phyloP scores from a whole-genome alignment of 2,888 invertebrate species.

The Spisula solida region DNA sequence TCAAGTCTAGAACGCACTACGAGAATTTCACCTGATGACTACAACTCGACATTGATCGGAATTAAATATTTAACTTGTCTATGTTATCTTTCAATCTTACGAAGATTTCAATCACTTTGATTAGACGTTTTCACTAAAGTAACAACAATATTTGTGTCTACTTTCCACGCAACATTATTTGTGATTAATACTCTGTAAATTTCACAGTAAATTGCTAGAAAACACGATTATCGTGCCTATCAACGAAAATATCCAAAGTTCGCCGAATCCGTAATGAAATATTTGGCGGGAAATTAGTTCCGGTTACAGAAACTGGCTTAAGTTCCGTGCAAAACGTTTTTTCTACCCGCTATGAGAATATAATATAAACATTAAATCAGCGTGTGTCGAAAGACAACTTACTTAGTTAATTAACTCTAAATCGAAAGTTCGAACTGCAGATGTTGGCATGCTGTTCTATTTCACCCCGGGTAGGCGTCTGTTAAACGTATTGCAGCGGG shows the following conservation, averaged over 20 bases:
- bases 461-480: not conserved
- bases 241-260: not conserved
- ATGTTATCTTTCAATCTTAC: not conserved
- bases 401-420: not conserved
- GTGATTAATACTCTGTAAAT: not conserved
- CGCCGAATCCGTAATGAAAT: not conserved
- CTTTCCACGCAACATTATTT: not conserved
- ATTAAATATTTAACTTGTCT: conserved; percentile 18
- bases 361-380: not conserved
- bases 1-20: no score
- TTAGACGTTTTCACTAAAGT: not conserved
- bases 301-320: no score
- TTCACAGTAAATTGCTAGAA: not conserved
- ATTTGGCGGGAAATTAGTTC: not conserved
- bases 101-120: not conserved
- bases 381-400: not conserved
- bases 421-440: not conserved
- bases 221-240: not conserved
- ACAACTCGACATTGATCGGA: not conserved
- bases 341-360: no score
- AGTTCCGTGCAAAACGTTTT: no score
- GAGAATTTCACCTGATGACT: not conserved
- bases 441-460: not conserved
- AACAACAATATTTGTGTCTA: not conserved
- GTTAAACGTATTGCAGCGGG: not conserved